phyloP scores from a whole-genome alignment of 2,113 vertebrate genomes.

The Tursiops truncatus region DNA sequence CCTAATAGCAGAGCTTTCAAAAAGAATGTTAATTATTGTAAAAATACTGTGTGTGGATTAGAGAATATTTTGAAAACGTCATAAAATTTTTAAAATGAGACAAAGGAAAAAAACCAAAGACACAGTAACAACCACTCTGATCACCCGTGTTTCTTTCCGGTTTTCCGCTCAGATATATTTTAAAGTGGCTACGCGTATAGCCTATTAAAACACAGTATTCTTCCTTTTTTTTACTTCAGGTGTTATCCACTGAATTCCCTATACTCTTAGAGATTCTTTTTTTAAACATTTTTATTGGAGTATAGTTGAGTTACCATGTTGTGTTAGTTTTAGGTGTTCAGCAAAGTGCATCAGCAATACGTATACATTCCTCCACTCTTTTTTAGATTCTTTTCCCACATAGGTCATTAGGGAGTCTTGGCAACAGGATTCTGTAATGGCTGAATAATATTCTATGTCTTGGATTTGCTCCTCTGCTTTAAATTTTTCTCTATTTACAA shows the following conservation, averaged over 20 bases:
- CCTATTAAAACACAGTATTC: accelerated
- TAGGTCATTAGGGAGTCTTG: background rate
- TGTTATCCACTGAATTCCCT: background rate
- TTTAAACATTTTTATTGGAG: background rate
- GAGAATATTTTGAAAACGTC: background rate
- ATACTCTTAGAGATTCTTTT: background rate
- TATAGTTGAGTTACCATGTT: background rate
- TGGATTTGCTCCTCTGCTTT: background rate
- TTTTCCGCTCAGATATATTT: accelerated
- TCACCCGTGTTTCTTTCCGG: accelerated
- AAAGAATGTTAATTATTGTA: background rate
- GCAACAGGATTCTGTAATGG: background rate
- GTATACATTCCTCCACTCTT: background rate
- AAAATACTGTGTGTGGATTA: background rate
- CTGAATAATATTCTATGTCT: background rate
- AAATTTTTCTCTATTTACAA: background rate
- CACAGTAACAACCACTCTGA: accelerated
- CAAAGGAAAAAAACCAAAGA: background rate
- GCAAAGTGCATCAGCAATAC: background rate
- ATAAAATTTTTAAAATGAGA: background rate
- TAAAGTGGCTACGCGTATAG: accelerated
- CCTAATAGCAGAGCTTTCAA: background rate
- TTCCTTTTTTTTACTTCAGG: background rate
- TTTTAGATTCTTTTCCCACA: background rate
- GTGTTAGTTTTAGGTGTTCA: background rate